Conservation (phyloP, 1,140 invertebrate species). For the Triops cancriformis region DNA sequence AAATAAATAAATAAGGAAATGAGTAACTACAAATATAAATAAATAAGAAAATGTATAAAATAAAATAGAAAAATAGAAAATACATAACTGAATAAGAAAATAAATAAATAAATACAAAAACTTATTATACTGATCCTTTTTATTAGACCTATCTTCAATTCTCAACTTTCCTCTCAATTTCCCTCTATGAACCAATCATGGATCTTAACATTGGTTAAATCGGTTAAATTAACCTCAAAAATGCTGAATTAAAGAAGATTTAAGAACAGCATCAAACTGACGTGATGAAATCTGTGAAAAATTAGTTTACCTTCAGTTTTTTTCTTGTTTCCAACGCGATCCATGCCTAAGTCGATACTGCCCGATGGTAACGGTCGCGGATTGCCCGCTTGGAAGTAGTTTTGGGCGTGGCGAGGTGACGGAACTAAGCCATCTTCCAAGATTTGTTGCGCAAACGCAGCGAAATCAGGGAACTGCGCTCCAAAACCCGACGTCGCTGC, state of each 20-base stretch:
- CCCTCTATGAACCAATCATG: too few species aligned
- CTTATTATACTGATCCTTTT: too few species aligned
- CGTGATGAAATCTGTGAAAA: too few species aligned
- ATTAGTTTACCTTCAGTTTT: slow-evolving; percentile 7
- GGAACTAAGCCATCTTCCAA: slow-evolving; percentile 29
- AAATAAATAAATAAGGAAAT: neutral
- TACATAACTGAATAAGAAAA: neutral
- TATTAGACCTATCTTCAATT: too few species aligned
- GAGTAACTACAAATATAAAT: neutral
- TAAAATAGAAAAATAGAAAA: neutral
- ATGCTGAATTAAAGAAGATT: too few species aligned
- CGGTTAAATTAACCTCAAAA: too few species aligned
- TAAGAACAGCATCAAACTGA: too few species aligned
- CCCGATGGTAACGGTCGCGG: neutral
- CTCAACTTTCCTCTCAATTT: too few species aligned
- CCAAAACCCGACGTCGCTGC: neutral
- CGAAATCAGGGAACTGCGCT: slow-evolving; percentile 22
- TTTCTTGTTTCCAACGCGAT: slow-evolving; percentile 16
- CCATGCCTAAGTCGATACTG: slow-evolving; percentile 9
- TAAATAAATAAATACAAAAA: neutral
- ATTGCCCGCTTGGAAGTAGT: slow-evolving; percentile 29
- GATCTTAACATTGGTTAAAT: too few species aligned
- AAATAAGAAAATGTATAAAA: neutral
- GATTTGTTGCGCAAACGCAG: slow-evolving; percentile 25
- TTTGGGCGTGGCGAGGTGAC: slow-evolving; percentile 28